Conservation (phyloP, 2,888 invertebrate genomes). For the Hydraecia micacea region DNA sequence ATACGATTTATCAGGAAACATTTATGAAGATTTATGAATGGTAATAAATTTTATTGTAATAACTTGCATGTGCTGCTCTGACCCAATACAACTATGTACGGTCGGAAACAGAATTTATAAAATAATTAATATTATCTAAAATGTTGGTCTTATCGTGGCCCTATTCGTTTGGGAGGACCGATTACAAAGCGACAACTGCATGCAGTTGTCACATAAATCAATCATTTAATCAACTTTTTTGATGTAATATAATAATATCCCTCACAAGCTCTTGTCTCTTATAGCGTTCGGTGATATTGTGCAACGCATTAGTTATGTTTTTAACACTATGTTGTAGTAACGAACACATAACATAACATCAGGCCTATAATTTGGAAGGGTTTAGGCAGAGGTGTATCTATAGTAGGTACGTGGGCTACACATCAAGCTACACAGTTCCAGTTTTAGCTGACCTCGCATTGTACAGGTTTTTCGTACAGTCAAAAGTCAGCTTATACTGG, state of each 20-base stretch:
- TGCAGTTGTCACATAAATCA: constrained; percentile 40
- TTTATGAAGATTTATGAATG: constrained; percentile 53
- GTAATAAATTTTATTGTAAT: constrained; percentile 57
- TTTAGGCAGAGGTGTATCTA: too few relatives aligned
- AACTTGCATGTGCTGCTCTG: constrained; percentile 49
- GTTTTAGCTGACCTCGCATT: too few relatives aligned
- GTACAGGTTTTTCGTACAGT: too few relatives aligned
- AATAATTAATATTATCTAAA: constrained; percentile 21
- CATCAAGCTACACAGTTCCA: too few relatives aligned
- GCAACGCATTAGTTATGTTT: too few relatives aligned
- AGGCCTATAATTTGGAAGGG: too few relatives aligned
- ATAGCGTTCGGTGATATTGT: too few relatives aligned
- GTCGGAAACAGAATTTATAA: constrained; percentile 21
- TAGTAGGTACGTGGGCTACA: too few relatives aligned
- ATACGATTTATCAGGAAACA: constrained; percentile 61
- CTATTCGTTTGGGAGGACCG: neutral
- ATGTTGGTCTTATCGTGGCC: constrained; percentile 19
- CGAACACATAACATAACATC: neutral
- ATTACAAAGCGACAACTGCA: constrained; percentile 16
- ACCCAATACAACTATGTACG: constrained; percentile 31
- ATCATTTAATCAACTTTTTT: constrained; percentile 9
- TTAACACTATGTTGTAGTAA: neutral
- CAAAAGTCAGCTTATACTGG: too few relatives aligned
- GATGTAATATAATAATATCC: neutral
- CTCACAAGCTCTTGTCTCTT: too few relatives aligned